Conservation (phyloP, 2,113 vertebrate species). For the Tricholaema leucomelas region DNA sequence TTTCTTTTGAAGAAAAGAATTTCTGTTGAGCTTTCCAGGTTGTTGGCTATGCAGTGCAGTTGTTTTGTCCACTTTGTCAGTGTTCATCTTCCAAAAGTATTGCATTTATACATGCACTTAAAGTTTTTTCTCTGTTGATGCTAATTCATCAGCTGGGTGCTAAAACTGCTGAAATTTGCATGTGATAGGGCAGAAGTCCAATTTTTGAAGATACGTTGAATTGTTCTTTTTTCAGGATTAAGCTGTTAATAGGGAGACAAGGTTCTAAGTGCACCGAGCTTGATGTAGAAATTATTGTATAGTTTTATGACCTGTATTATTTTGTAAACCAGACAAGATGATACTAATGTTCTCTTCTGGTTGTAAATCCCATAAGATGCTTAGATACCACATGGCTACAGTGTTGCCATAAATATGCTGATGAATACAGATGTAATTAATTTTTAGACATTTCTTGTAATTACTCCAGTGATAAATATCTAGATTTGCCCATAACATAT, state of each 20-base stretch:
- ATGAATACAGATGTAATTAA: constrained; percentile 18
- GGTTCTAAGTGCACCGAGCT: background rate
- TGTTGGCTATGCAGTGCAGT: background rate
- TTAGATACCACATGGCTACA: constrained; percentile 1
- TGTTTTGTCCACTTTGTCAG: background rate
- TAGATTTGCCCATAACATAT: background rate
- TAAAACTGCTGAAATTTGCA: background rate
- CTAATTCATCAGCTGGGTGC: background rate
- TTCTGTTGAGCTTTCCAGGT: background rate
- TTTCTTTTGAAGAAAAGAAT: background rate
- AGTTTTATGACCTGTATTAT: constrained; percentile 19
- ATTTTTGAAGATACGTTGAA: background rate
- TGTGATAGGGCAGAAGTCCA: background rate
- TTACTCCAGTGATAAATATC: constrained; percentile 15
- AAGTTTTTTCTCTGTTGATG: background rate
- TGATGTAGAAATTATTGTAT: constrained; percentile 6
- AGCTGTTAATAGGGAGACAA: background rate
- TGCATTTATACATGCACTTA: background rate
- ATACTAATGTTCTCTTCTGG: constrained; percentile 1
- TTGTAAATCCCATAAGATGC: constrained; percentile 15
- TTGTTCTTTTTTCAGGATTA: background rate
- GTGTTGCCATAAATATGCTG: constrained; percentile 13
- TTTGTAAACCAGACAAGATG: background rate
- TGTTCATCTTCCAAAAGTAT: background rate
- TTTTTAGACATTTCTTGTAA: constrained; percentile 23